These are phyloP conservation scores for Ariolimax columbianus DNA, from an alignment of 2,888 invertebrate genomes.

Conservation along the genomic window DNA sequence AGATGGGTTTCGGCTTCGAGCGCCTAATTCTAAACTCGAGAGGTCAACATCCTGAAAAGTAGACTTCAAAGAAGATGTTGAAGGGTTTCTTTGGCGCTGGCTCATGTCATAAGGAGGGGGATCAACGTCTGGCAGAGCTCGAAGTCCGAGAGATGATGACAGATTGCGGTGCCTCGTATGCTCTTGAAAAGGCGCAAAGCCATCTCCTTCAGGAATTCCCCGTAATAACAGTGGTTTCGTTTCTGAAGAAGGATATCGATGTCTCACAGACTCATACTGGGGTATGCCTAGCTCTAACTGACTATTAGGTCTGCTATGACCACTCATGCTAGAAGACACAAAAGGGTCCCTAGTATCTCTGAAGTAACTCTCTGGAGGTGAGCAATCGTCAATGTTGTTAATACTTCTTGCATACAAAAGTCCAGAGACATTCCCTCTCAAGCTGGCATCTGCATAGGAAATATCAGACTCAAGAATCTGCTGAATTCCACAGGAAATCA, in stretches of 20 bases:
- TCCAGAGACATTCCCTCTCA: background rate
- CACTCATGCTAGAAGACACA: constrained; percentile 5
- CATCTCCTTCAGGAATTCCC: background rate
- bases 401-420: background rate
- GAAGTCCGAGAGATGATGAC: constrained; percentile 8
- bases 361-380: constrained; percentile 10
- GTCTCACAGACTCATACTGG: constrained; percentile 20
- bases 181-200: constrained; percentile 6
- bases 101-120: constrained; percentile 29
- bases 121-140: background rate
- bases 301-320: constrained; percentile 30
- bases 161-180: constrained; percentile 34
- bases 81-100: constrained; percentile 40
- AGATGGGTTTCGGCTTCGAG: constrained; percentile 42
- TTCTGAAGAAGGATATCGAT: constrained; percentile 38
- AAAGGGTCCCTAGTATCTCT: constrained; percentile 23
- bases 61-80: constrained; percentile 42
- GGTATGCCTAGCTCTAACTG: constrained; percentile 7
- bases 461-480: constrained; percentile 13
- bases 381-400: constrained; percentile 21
- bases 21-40: background rate
- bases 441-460: background rate
- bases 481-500: background rate
- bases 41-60: constrained; percentile 3
- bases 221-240: background rate